These are phyloP conservation scores for Parauchenoglanis punctatus DNA, from an alignment of 2,797 vertebrate species.

Conservation along the genomic window DNA sequence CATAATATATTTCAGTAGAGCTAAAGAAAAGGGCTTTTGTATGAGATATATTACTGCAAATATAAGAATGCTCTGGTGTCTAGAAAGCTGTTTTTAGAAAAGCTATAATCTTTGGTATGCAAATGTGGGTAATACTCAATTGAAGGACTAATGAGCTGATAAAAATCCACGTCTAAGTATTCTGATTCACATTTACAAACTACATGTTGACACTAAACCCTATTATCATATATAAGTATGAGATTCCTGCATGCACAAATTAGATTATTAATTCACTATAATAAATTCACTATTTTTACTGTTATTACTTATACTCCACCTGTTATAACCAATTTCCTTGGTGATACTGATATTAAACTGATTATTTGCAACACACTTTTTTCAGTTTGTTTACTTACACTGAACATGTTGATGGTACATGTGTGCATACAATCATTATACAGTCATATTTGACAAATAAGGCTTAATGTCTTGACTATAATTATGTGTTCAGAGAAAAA, in stretches of 20 bases:
- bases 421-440: background rate
- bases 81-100: background rate
- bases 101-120: background rate
- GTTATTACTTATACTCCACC: background rate
- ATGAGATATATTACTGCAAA: background rate
- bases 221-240: background rate
- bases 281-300: background rate
- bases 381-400: background rate
- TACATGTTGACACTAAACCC: background rate
- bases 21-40: background rate
- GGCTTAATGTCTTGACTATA: background rate
- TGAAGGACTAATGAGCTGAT: conserved; percentile 8
- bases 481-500: background rate
- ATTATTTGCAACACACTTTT: background rate
- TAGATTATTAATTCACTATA: background rate
- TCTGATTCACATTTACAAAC: background rate
- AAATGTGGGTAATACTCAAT: background rate
- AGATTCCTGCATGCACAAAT: background rate
- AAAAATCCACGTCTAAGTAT: background rate
- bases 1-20: background rate
- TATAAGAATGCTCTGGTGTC: background rate
- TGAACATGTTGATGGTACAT: background rate
- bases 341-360: background rate
- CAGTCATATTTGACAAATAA: background rate
- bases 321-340: background rate